These are phyloP conservation scores for Zoanthus sociatus DNA, from an alignment of 92 coral and sea anemone species.

Conservation along the genomic window DNA sequence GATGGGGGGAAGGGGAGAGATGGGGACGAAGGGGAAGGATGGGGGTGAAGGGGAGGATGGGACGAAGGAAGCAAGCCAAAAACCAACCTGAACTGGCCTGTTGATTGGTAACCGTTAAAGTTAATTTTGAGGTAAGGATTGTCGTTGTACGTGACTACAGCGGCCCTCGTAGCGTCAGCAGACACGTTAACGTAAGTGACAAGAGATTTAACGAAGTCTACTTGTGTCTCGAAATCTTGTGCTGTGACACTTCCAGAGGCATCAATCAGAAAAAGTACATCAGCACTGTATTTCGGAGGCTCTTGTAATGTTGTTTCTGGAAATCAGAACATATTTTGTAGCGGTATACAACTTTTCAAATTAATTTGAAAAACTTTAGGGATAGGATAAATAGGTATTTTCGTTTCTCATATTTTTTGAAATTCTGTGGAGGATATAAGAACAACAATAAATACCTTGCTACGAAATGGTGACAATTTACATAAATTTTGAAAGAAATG, in stretches of 20 bases:
- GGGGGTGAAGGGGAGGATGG: no score
- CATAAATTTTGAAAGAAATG: no score
- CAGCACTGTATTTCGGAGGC: slow-evolving; percentile 55
- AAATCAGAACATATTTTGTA: no score
- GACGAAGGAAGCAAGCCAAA: neutral
- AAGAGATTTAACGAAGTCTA: slow-evolving; percentile 68
- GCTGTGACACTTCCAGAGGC: slow-evolving; percentile 72
- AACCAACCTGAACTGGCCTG: slow-evolving; percentile 52
- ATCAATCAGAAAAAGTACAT: slow-evolving; percentile 85
- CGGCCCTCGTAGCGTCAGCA: slow-evolving; percentile 81
- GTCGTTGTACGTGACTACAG: slow-evolving; percentile 82
- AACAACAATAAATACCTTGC: no score
- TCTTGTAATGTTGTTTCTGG: slow-evolving; percentile 41
- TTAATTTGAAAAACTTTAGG: no score
- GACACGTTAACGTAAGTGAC: slow-evolving; percentile 76
- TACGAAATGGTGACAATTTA: no score
- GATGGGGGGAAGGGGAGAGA: no score
- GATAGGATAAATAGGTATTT: no score
- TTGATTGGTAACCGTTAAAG: slow-evolving; percentile 58
- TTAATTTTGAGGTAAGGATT: slow-evolving; percentile 65
- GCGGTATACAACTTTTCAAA: no score
- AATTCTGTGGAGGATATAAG: no score
- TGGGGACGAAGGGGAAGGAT: no score
- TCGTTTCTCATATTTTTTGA: no score
- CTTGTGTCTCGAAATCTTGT: slow-evolving; percentile 73